A percentile compares a stretch with the other conserved stretches of the same genome.
Evolutionary conservation across 2,113 vertebrate genomes (phyloP).

Genomic region (Abramis brama): DNA sequence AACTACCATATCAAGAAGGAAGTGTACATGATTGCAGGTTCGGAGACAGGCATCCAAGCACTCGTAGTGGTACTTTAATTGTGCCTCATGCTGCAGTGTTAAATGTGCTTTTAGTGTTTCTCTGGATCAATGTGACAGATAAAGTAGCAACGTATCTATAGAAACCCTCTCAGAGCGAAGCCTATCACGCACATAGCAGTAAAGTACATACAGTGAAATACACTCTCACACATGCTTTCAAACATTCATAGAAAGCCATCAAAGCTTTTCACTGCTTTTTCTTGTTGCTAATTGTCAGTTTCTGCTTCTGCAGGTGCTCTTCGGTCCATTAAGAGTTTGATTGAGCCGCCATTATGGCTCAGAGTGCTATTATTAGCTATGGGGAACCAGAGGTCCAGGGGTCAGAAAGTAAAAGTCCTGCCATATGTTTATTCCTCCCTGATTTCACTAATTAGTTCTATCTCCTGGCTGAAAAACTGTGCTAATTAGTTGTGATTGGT

Average conservation of each 20-base stretch:
- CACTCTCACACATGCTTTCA: neutral
- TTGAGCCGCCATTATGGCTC: conserved; percentile 8
- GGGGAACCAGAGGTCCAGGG: neutral
- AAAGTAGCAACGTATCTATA: conserved; percentile 26
- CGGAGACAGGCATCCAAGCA: neutral
- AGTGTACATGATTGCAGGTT: neutral
- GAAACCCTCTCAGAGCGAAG: conserved; percentile 12
- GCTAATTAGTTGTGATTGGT: no score
- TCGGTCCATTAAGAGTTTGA: conserved; percentile 12
- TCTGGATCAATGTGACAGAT: conserved; percentile 13
- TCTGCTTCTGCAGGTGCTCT: conserved; percentile 26
- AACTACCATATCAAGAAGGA: neutral
- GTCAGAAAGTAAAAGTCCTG: no score
- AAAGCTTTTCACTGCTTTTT: neutral
- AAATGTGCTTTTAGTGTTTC: conserved; percentile 30
- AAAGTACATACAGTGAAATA: conserved; percentile 10
- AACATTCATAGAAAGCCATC: neutral
- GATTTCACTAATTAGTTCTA: no score
- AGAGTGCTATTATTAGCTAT: conserved; percentile 68
- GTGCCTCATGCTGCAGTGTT: neutral
- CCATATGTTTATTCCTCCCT: no score
- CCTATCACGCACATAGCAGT: neutral
- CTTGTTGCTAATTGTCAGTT: neutral
- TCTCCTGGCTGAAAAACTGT: no score
- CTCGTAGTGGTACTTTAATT: neutral